Base-by-base conservation (phyloP, 2,888 invertebrate genomes). In the Alviniconcha strummeri region DNA sequence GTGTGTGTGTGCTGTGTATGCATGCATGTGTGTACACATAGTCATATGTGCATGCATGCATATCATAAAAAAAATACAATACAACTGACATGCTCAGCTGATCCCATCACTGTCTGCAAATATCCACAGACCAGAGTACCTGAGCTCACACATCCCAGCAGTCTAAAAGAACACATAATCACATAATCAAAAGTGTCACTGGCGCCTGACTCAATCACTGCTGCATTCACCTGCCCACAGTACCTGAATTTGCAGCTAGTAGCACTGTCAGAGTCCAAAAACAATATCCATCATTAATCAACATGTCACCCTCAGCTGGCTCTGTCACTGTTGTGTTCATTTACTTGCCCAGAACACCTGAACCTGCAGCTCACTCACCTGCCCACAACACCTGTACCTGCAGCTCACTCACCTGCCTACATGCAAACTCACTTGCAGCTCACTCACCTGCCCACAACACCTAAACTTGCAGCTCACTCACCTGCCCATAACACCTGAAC, bases 311-410 rank as follows among this genome's bases (percentile, higher is more conserved):
- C 96, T 92, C 98, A 98, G 85, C 99, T 96, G 92, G 99, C 99
- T 94, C 99, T 99, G 8, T 36, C 36, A 36, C 3, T 36, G 36
- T 60, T 11, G 9, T 17, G 5, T 4, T 4, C 95, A 99, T 36
- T 36, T 36, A 36, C 36, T 3, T 36, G 36, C 36, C 36, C 36
- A 36, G 36, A 36, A 36, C 36, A 36, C 36, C 36, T 36, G 36
- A 36, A 36, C n/a, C n/a, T 60, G 11, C 60, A 69, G 5, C 5
- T 7, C n/a, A 81, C 87, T 84, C 90, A 95, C 95, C 94, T 95
- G 99, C 0, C 99, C 99, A 91, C 97, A 96, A 92, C 98, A 98
- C 85, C 99, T 96, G 92, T 99, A 99, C 94, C 99, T 99, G 8
- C 97, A 96, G 9, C 96, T 95, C 95, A 99, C 87, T 83, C 90